These are phyloP conservation scores for Chaetorhynchus papuensis DNA, from an alignment of 2,113 vertebrate genomes.

Conservation along the genomic window DNA sequence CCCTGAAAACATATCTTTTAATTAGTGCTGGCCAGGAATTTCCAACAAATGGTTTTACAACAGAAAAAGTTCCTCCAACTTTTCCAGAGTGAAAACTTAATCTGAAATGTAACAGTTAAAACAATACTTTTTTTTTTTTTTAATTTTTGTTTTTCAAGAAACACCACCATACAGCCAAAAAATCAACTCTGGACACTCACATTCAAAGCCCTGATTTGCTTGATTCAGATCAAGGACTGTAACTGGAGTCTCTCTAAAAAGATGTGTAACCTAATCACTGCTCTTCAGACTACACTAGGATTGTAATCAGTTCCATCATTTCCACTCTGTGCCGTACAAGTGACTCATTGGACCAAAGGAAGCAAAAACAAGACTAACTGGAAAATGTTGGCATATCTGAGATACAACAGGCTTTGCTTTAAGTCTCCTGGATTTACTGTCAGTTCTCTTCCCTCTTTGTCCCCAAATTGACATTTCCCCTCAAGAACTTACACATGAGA, in stretches of 20 bases:
- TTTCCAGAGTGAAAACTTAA: neutral
- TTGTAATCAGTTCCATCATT: neutral
- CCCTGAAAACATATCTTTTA: neutral
- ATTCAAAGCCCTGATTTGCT: neutral
- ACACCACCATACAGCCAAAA: too few relatives aligned
- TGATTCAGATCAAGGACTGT: neutral
- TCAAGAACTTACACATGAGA: neutral
- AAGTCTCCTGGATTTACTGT: neutral
- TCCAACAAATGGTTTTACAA: neutral
- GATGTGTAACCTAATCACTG: neutral
- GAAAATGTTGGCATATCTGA: neutral
- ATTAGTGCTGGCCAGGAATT: neutral
- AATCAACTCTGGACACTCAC: neutral
- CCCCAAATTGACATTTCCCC: neutral
- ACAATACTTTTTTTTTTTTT: too few relatives aligned
- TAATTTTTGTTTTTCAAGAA: too few relatives aligned
- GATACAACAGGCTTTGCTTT: neutral
- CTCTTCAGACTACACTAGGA: neutral
- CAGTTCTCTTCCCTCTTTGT: neutral
- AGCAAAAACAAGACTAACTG: neutral
- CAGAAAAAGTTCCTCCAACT: neutral
- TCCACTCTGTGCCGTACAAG: neutral
- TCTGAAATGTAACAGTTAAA: neutral
- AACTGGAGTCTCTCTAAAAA: neutral
- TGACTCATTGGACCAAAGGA: neutral